Base-by-base conservation (phyloP, 2,888 invertebrate genomes). In the Phyllotreta cruciferae region DNA sequence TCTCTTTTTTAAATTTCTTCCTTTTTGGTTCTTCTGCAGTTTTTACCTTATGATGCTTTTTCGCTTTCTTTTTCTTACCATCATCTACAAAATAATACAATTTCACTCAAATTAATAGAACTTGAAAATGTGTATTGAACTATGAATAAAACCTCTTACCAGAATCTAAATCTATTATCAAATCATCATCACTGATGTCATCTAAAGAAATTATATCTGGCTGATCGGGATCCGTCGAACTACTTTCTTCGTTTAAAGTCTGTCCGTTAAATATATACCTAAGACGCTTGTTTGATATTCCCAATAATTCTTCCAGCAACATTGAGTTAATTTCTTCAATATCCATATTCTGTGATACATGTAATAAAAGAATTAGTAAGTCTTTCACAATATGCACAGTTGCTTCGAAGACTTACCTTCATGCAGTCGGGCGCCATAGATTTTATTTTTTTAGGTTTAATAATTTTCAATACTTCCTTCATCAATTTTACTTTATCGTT, bases 361-460 rank as follows among this genome's bases (percentile, higher is more conserved):
- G 35, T 11, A 45, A 34, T 14, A 56, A 36, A 8, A 6, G n/a
- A 45, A 7, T 45, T 14, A 14, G 14, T 24, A 47, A 1, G 11
- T 13, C 6, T 24, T 13, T 47, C 9, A 9, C 1, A 24, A 47
- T 10, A 44, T 47, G 1, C n/a, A n/a, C n/a, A n/a, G n/a, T n/a
- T 8, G 34, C 9, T 35, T 8, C 9, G 13, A 52, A 52, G 8
- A 66, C 63, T 62, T 73, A 80, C 81, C 69, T 78, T 80, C 60
- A 81, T 75, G 62, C 76, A 78, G 56, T 79, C 75, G 7, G 81
- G 81, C n/a, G 80, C 79, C 76, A 81, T 79, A 11, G 73, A 66
- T 70, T 78, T 80, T 44, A 82, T 81, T 73, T 80, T 80, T 64
- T 78, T 81, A 0, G 80, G 77, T 69, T 80, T 81, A 3, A 82